These are phyloP conservation scores for Acanthoscelides obtectus DNA, from an alignment of 2,888 invertebrate species.

Conservation along the genomic window DNA sequence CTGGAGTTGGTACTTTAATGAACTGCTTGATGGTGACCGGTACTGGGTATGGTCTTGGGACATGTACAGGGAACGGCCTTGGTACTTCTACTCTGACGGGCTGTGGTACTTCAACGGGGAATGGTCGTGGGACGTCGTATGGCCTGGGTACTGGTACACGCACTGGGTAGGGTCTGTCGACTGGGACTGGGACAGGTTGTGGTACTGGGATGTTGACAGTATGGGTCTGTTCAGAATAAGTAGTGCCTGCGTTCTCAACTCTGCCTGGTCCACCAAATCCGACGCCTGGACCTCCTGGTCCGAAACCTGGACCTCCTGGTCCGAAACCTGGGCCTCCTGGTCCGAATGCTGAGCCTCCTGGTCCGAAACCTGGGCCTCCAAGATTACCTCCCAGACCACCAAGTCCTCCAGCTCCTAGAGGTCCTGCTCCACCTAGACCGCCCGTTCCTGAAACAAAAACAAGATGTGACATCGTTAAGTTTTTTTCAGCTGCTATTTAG, in stretches of 20 bases:
- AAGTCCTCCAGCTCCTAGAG: neutral
- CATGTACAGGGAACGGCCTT: conserved; percentile 35
- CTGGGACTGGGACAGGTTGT: conserved; percentile 33
- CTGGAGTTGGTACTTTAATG: conserved; percentile 36
- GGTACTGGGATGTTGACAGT: conserved; percentile 33
- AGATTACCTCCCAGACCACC: neutral
- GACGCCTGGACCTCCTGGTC: conserved; percentile 10
- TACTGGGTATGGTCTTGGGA: conserved; percentile 35
- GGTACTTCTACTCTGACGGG: conserved; percentile 35
- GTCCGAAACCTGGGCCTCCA: neutral
- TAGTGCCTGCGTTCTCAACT: conserved; percentile 29
- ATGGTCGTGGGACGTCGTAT: conserved; percentile 36
- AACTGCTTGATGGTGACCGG: conserved; percentile 36
- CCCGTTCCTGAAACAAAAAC: neutral
- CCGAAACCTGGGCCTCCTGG: conserved; percentile 1
- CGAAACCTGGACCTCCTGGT: conserved; percentile 5
- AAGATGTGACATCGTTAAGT: too few species aligned
- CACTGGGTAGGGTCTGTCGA: conserved; percentile 33
- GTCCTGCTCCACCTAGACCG: neutral
- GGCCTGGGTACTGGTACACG: conserved; percentile 36
- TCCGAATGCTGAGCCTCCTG: conserved; percentile 3
- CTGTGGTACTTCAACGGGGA: conserved; percentile 36
- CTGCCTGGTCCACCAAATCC: conserved; percentile 2
- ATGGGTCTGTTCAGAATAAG: conserved; percentile 34
- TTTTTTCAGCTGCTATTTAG: too few species aligned